Percentiles rank a stretch among this genome's conserved stretches.
phyloP scores from a whole-genome alignment of 2,797 vertebrate species.

The Poecilia picta region DNA sequence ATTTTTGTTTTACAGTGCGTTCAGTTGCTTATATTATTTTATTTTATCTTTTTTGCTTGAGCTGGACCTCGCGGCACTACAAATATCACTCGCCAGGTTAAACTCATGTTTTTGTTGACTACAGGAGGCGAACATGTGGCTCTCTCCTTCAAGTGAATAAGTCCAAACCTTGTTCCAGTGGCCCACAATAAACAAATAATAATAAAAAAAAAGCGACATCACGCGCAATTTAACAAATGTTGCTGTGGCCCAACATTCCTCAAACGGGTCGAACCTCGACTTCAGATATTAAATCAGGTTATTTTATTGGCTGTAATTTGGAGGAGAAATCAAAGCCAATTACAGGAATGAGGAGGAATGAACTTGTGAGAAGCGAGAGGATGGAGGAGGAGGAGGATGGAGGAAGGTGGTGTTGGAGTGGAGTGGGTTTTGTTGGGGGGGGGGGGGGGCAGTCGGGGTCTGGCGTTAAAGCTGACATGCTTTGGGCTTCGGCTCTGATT shows the following conservation, averaged over 20 bases:
- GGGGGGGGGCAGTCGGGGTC: slow-evolving; percentile 65
- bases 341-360: slow-evolving; percentile 81
- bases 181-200: neutral
- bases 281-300: slow-evolving; percentile 80
- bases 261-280: slow-evolving; percentile 69
- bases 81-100: no score
- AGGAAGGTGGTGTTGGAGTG: neutral
- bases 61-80: neutral
- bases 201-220: slow-evolving; percentile 40
- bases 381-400: slow-evolving; percentile 24
- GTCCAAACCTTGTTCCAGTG: slow-evolving; percentile 34
- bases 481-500: slow-evolving; percentile 91
- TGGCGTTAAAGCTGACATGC: slow-evolving; percentile 85
- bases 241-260: slow-evolving; percentile 73
- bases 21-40: neutral
- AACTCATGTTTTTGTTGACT: neutral
- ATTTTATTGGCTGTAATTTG: slow-evolving; percentile 83
- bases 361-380: slow-evolving; percentile 77
- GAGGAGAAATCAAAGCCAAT: slow-evolving; percentile 83
- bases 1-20: neutral
- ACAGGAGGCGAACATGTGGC: slow-evolving; percentile 17
- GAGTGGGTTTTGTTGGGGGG: slow-evolving; percentile 17
- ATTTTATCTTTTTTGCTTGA: neutral
- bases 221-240: slow-evolving; percentile 81
- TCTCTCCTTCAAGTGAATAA: slow-evolving; percentile 21